Conservation (phyloP, 2,113 vertebrate genomes). For the Centropristis striata region DNA sequence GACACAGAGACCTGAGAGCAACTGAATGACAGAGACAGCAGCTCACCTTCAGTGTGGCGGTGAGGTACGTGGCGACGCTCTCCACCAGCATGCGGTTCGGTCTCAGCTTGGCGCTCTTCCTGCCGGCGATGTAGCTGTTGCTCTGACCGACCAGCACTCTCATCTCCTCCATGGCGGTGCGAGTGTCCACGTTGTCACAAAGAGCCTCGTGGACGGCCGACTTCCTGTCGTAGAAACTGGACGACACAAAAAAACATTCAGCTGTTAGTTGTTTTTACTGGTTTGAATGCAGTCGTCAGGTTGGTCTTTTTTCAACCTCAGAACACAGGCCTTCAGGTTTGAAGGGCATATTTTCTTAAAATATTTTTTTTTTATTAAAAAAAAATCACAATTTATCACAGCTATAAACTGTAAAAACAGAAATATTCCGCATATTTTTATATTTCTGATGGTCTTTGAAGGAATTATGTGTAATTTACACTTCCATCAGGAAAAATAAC, state of each 20-base stretch:
- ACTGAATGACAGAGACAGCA: too few relatives aligned
- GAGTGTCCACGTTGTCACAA: constrained; percentile 96
- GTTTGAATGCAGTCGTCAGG: background rate
- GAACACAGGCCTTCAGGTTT: too few relatives aligned
- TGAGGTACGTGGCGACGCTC: constrained; percentile 90
- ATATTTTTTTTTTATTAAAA: background rate
- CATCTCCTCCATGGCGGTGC: constrained; percentile 93
- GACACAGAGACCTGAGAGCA: too few relatives aligned
- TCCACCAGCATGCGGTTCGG: constrained; percentile 91
- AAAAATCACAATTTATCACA: too few relatives aligned
- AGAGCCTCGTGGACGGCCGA: constrained; percentile 89
- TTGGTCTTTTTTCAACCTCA: too few relatives aligned
- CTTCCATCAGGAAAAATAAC: too few relatives aligned
- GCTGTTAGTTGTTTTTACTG: background rate
- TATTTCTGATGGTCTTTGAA: too few relatives aligned
- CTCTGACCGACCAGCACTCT: constrained; percentile 90
- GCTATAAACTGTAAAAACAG: too few relatives aligned
- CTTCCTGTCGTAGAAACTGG: constrained; percentile 92
- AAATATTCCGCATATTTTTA: too few relatives aligned
- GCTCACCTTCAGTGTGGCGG: constrained; percentile 92
- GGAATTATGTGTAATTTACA: too few relatives aligned
- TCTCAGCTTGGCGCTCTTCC: constrained; percentile 86
- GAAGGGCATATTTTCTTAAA: too few relatives aligned
- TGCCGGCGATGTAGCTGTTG: constrained; percentile 93
- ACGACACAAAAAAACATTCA: background rate